A percentile compares a stretch with the other conserved stretches of the same genome.
phyloP scores from a whole-genome alignment of 2,113 vertebrate genomes.

The Xenus cinereus region DNA sequence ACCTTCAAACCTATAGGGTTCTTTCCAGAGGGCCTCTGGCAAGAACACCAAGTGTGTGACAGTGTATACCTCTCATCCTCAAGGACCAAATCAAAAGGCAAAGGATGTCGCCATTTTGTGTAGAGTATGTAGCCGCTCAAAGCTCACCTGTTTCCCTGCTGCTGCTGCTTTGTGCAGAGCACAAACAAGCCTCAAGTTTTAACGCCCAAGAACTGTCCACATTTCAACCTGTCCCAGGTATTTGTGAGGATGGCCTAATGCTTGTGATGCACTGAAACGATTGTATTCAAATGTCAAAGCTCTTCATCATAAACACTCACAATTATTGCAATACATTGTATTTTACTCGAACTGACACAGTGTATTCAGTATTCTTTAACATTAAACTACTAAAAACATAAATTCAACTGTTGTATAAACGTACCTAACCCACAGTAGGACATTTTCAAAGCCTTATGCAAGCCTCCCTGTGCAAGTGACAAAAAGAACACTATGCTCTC shows the following conservation, averaged over 20 bases:
- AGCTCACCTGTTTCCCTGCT: background rate
- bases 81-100: background rate
- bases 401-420: background rate
- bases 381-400: background rate
- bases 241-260: background rate
- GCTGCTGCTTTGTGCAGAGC: background rate
- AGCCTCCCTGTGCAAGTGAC: background rate
- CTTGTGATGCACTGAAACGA: background rate
- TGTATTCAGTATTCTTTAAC: background rate
- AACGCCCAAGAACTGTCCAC: background rate
- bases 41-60: fast-evolving
- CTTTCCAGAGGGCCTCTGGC: background rate
- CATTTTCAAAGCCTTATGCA: background rate
- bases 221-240: background rate
- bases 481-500: background rate
- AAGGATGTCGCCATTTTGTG: background rate
- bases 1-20: background rate
- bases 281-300: background rate
- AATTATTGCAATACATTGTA: background rate
- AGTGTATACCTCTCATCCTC: background rate
- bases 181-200: background rate
- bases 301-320: background rate
- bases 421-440: background rate
- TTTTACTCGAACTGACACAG: background rate
- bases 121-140: background rate